phyloP scores from a whole-genome alignment of 2,797 vertebrate genomes.

The Linurgus olivaceus region DNA sequence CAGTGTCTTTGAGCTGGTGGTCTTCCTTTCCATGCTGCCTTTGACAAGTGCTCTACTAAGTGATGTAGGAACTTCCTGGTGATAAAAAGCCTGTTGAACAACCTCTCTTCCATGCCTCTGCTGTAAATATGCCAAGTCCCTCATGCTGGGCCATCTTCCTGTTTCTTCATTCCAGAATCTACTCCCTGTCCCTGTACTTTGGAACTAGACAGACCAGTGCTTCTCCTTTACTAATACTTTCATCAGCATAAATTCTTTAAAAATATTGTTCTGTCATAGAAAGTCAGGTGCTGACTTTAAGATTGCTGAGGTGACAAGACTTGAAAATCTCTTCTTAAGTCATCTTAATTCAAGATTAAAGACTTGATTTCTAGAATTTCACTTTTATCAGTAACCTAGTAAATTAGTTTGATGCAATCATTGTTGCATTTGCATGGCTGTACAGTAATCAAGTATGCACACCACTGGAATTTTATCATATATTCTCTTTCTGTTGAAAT shows the following conservation, averaged over 20 bases:
- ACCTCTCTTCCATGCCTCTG: background rate
- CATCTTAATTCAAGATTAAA: background rate
- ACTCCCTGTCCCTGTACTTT: background rate
- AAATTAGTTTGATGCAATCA: background rate
- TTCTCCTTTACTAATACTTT: background rate
- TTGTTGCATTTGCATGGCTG: background rate
- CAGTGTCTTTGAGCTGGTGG: background rate
- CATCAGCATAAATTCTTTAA: background rate
- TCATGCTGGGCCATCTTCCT: constrained; percentile 11
- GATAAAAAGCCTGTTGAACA: background rate
- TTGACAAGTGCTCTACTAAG: background rate
- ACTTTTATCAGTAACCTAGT: background rate
- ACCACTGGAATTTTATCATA: background rate
- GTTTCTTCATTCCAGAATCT: constrained; percentile 25
- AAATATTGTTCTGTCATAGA: background rate
- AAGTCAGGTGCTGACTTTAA: background rate
- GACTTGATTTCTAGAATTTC: background rate
- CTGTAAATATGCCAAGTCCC: background rate
- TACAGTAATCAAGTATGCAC: background rate
- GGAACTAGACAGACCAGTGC: constrained; percentile 39
- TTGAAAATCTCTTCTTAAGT: background rate
- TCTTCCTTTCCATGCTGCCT: background rate
- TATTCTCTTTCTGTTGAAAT: background rate
- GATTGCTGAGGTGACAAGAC: background rate
- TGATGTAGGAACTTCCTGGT: background rate